phyloP scores from a whole-genome alignment of 2,113 vertebrate species.

The Poeciliopsis retropinna region DNA sequence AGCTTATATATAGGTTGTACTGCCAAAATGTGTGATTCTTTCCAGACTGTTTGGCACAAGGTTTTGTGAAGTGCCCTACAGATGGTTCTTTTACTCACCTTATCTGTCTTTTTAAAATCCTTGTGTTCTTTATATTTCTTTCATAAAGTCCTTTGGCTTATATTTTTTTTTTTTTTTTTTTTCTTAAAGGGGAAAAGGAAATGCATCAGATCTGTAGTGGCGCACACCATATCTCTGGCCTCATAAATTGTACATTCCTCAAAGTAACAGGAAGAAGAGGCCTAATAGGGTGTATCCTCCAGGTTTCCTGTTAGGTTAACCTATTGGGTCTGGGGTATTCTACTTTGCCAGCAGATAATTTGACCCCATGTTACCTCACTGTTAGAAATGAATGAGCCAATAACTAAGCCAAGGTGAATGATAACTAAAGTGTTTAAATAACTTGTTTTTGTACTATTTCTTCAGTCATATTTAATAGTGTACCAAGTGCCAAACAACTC shows the following conservation, averaged over 20 bases:
- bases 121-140: constrained; percentile 53
- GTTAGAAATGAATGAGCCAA: constrained; percentile 43
- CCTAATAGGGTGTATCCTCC: constrained; percentile 82
- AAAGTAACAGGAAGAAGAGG: constrained; percentile 82
- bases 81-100: constrained; percentile 81
- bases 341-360: constrained; percentile 45
- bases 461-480: neutral
- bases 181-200: constrained; percentile 72
- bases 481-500: neutral
- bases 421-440: constrained; percentile 18
- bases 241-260: constrained; percentile 80
- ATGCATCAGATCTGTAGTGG: constrained; percentile 82
- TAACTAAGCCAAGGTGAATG: constrained; percentile 56
- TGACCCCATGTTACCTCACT: constrained; percentile 46
- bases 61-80: constrained; percentile 78
- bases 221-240: constrained; percentile 68
- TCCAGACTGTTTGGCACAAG: constrained; percentile 85
- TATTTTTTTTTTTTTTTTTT: constrained; percentile 70
- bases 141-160: constrained; percentile 65
- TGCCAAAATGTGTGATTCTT: constrained; percentile 83
- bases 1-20: constrained; percentile 78
- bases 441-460: neutral
- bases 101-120: constrained; percentile 58
- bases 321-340: constrained; percentile 68
- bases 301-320: constrained; percentile 77